Base-by-base conservation (phyloP, 92 coral and sea anemone genomes). In the Siderastrea radians region DNA sequence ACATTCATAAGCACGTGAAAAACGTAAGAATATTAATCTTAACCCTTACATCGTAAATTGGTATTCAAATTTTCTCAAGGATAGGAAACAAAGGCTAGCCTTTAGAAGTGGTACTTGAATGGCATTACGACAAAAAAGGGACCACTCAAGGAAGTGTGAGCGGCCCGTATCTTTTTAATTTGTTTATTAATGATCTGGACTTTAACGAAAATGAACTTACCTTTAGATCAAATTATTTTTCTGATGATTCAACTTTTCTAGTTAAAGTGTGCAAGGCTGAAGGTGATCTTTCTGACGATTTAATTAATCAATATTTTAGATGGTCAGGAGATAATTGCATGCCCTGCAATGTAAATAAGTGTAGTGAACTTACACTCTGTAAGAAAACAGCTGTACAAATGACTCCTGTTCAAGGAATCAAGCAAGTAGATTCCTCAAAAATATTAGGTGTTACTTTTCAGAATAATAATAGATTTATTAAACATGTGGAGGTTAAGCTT, bases 1-100 rank as follows among this genome's bases (percentile, higher is more conserved):
- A 55, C 80, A 79, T 54, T 7, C 51, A 6, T 71, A 70, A 68
- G 54, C 78, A 46, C 57, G 80, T 59, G 84, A 86, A 13, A 86
- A 57, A 52, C 90, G 69, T 1, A 76, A 83, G 70, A 43, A 16
- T 1, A 38, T 62, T 19, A 10, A 8, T 57, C 64, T 71, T 26
- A 71, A 44, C 54, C 78, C 78, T 1, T 66, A 66, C 17, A 11
- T 26, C 12, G 6, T 66, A 10, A 66, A 66, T 48, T 66, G 71
- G 49, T 66, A 66, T 26, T 66, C 19, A 26, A 2, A 12, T 48
- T 66, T 66, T 26, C 7, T 66, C 19, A 66, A 6, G 71, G 47
- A 66, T 10, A 66, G 71, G 71, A 63, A 15, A 63, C 68, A 63
- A 63, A 3, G 68, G 16, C 48, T 71, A 14, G 38, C 8, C 10